Base-by-base conservation (phyloP, 2,113 vertebrate genomes). In the Alaudala cheleensis region DNA sequence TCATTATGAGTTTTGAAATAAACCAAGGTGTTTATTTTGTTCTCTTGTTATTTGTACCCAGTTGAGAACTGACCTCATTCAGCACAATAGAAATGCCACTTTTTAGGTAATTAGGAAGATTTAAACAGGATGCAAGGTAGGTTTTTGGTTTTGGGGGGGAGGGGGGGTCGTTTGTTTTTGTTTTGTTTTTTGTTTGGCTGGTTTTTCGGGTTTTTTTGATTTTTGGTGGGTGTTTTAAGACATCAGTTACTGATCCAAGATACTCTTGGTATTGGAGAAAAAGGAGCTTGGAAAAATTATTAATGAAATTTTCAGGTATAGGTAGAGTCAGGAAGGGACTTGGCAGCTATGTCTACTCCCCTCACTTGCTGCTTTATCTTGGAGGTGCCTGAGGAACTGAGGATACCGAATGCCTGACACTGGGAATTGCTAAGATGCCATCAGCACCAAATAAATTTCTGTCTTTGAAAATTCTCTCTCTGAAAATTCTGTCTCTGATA, bases 141-240 rank as follows among this genome's bases (percentile, higher is more conserved):
- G 37, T 37, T 37, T 37, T 37, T 37, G 37, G 37, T 37, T 37
- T 37, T 8, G 37, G 8, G 37, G 37, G 37, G 37, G 37, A 10
- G 37, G 37, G 37, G 37, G 37, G 10, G 9, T 5, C 0, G 2
- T 16, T 39, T 7, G 1, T 11, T 20, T 4, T 19, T 60, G 70
- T 45, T 28, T 5, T 11, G 37, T 37, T 37, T 37, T 21, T 37
- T 42, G 2, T 10, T 11, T 37, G 37, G 10, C 10, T 37, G 37
- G 37, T 37, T 37, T 37, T 37, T 37, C 37, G 37, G 37, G 37
- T 0, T 3, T 33, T 33, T 31, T 79, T 39, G 23, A 24, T 76
- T 78, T 44, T 39, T 26, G 12, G 25, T 51, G 14, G 28, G 12
- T 24, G 44, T 22, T 11, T 58, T 13, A 66, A 84, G 37, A 44